These are phyloP conservation scores for Orchestes rusci DNA, from an alignment of 2,888 invertebrate species.

Conservation along the genomic window DNA sequence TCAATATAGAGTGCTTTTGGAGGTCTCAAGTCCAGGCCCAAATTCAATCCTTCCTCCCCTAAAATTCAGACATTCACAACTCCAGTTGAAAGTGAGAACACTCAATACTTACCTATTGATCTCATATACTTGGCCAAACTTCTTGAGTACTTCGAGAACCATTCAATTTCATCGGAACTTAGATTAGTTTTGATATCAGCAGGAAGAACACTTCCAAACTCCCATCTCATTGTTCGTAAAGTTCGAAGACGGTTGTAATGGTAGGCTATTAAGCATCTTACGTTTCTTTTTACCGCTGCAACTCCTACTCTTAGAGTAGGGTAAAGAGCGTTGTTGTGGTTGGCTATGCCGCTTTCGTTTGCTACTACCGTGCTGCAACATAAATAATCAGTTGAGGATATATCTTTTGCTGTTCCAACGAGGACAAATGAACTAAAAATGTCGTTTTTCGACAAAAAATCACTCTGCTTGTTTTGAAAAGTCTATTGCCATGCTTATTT, in stretches of 20 bases:
- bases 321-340: conserved; percentile 40
- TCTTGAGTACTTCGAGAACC: conserved; percentile 85
- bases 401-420: too few species aligned
- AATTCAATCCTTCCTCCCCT: conserved; percentile 77
- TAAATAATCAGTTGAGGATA: background rate
- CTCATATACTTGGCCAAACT: conserved; percentile 85
- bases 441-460: too few species aligned
- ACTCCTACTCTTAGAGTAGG: conserved; percentile 78
- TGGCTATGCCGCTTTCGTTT: conserved; percentile 21
- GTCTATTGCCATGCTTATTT: too few species aligned
- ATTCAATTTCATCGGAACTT: conserved; percentile 74
- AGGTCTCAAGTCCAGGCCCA: conserved; percentile 81
- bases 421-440: too few species aligned
- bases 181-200: conserved; percentile 72
- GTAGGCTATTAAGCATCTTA: conserved; percentile 81
- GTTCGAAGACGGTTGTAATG: conserved; percentile 73
- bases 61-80: too few species aligned
- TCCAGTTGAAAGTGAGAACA: too few species aligned
- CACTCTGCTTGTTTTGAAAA: too few species aligned
- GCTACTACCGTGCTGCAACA: conserved; percentile 24
- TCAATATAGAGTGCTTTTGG: conserved; percentile 90
- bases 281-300: conserved; percentile 78
- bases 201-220: conserved; percentile 88
- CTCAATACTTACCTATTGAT: conserved; percentile 17
- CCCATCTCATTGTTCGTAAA: conserved; percentile 87